phyloP scores from a whole-genome alignment of 2,888 invertebrate genomes.

The Machimus atricapillus region DNA sequence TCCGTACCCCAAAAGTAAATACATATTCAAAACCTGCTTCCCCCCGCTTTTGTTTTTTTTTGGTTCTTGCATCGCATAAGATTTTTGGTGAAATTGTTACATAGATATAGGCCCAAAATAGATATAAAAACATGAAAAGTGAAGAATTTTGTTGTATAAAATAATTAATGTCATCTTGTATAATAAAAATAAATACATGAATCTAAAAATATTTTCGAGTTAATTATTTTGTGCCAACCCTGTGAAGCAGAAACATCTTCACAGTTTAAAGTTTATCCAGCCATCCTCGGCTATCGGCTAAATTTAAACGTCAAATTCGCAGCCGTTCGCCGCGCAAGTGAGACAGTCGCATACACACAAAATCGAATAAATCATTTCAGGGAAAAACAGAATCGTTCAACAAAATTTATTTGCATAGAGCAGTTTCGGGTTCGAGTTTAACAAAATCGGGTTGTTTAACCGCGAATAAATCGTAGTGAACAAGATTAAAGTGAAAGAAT shows the following conservation, averaged over 20 bases:
- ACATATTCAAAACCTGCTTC: too few relatives aligned
- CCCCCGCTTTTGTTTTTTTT: too few relatives aligned
- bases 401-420: constrained; percentile 19
- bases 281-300: background rate
- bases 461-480: background rate
- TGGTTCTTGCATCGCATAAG: too few relatives aligned
- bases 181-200: background rate
- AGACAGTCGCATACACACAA: background rate
- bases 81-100: too few relatives aligned
- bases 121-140: too few relatives aligned
- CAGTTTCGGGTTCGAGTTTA: background rate
- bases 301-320: background rate
- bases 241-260: background rate
- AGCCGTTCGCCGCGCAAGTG: background rate
- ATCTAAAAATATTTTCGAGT: background rate
- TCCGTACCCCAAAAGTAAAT: too few relatives aligned
- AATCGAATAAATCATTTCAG: constrained; percentile 27
- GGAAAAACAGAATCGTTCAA: constrained; percentile 28
- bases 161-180: too few relatives aligned
- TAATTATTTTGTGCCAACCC: background rate
- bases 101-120: too few relatives aligned
- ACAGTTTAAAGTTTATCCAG: background rate
- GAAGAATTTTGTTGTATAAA: too few relatives aligned
- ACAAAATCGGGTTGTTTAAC: background rate
- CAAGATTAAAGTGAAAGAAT: background rate